phyloP scores from a whole-genome alignment of 2,797 vertebrate species.

The Kryptopterus vitreolus region DNA sequence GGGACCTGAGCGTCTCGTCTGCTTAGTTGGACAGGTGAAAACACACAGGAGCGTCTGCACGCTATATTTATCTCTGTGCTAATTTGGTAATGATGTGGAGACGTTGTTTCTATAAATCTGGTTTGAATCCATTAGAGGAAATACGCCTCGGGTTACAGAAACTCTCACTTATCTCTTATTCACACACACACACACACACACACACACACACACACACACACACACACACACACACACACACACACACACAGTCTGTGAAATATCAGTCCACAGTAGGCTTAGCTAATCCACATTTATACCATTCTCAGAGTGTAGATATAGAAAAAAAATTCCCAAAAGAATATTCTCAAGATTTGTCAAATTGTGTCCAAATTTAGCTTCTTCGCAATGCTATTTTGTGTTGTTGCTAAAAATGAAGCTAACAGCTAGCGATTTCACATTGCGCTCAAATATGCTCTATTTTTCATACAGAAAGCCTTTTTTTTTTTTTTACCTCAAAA shows the following conservation, averaged over 20 bases:
- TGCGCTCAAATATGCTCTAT: background rate
- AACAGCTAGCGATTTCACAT: background rate
- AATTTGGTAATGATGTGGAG: constrained; percentile 25
- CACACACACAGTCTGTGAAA: constrained; percentile 1
- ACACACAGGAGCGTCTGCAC: background rate
- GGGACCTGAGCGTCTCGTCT: background rate
- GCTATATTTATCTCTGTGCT: constrained; percentile 22
- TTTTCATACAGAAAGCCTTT: background rate
- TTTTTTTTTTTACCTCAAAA: background rate
- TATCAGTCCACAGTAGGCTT: background rate
- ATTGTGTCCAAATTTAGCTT: background rate
- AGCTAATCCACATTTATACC: constrained; percentile 4
- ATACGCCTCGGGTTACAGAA: constrained; percentile 9
- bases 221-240: background rate
- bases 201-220: background rate
- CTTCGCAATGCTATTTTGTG: background rate
- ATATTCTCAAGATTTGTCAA: too few species aligned
- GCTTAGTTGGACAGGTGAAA: background rate
- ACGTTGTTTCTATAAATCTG: constrained; percentile 32
- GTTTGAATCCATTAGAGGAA: constrained; percentile 10
- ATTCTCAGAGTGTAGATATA: background rate
- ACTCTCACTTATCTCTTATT: background rate
- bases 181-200: background rate
- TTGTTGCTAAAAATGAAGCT: background rate
- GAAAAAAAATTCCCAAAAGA: too few species aligned